phyloP scores from a whole-genome alignment of 2,888 invertebrate species.

The Andrena trimmerana region DNA sequence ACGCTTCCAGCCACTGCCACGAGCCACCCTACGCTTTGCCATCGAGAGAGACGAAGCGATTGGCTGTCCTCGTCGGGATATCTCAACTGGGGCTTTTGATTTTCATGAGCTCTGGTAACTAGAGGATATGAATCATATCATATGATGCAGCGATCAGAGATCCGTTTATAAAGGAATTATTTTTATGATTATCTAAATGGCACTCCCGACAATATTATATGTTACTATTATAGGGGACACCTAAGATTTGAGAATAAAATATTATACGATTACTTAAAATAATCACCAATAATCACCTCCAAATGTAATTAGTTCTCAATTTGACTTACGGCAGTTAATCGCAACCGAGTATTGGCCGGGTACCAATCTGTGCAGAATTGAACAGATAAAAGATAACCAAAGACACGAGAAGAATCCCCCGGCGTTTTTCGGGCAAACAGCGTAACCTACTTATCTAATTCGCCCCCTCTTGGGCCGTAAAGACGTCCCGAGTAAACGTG shows the following conservation, averaged over 20 bases:
- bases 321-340: no score
- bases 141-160: no score
- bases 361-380: no score
- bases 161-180: no score
- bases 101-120: no score
- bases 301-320: background rate
- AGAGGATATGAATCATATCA: no score
- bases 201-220: no score
- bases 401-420: slow-evolving; percentile 8
- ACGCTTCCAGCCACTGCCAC: slow-evolving; percentile 17
- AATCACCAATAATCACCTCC: background rate
- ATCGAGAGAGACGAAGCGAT: background rate
- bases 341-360: no score
- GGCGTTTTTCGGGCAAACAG: slow-evolving; percentile 42
- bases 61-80: background rate
- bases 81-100: background rate
- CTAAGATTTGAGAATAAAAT: background rate
- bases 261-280: background rate
- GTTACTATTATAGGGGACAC: no score
- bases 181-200: no score
- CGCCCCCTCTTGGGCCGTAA: slow-evolving; percentile 54
- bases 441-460: slow-evolving; percentile 66
- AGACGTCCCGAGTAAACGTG: slow-evolving; percentile 68
- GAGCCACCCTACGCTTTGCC: slow-evolving; percentile 14
- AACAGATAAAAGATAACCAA: background rate